Base-by-base conservation (phyloP, 92 coral and sea anemone species). In the Chrysogorgia sp. region DNA sequence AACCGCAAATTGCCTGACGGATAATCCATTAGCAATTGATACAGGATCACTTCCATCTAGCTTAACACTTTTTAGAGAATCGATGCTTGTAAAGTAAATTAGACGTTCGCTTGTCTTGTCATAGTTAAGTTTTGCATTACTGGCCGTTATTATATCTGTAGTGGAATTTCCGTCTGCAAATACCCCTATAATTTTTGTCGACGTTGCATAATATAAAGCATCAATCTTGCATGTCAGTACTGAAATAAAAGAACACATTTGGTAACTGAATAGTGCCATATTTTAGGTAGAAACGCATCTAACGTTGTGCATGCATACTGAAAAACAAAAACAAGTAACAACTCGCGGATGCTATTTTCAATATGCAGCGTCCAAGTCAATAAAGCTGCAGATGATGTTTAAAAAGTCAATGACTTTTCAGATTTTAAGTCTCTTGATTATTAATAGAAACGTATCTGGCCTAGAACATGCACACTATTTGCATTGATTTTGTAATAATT, bases 151-250 rank as follows among this genome's bases (percentile, higher is more conserved):
- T 64, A 64, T 33, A 2, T 41, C 35, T 48, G 10, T 23, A 7
- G 71, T 64, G 1, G 71, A 34, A 22, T 19, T 64, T 5, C 49
- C 71, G 10, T 64, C 71, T 0, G 45, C 13, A 24, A 64, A 64
- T 17, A 64, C 71, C 0, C 45, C 71, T 17, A 31, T 31, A 29
- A 64, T 35, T 6, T 35, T 41, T 29, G 22, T 31, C 9, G 43
- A 14, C n/a, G 71, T 64, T 64, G 71, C 71, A 35, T 64, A 64
- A 21, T 64, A 64, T 20, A 64, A 10, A 41, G 71, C 71, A 31
- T 64, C 71, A n/a, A 64, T 48, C 21, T 34, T 64, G 48, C 71
- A 64, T 20, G 50, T 35, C 0, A 64, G 43, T 10, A 13, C 71
- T 64, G 37, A 8, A 64, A 5, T 43, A 17, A 43, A 43, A 43